A percentile compares a stretch with the other conserved stretches of the same genome.
These are phyloP conservation scores for Microtus ochrogaster DNA, from an alignment of 2,113 vertebrate genomes.

Conservation along the genomic window DNA sequence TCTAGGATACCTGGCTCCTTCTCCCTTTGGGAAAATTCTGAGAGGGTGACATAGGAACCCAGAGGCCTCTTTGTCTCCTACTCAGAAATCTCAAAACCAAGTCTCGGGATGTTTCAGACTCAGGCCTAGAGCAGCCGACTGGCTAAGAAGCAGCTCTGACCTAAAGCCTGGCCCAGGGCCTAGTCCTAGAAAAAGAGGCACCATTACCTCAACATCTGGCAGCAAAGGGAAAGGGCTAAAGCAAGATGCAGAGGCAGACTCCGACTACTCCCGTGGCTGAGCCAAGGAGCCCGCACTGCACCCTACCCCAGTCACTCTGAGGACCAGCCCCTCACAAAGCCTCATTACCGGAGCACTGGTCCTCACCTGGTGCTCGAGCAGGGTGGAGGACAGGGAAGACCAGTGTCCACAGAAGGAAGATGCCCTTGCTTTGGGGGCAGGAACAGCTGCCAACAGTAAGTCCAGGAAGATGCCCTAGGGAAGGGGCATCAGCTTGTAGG, in stretches of 20 bases:
- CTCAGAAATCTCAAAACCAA: conserved; percentile 56
- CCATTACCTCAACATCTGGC: not conserved
- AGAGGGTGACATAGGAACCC: not conserved
- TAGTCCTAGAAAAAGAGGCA: conserved; percentile 38
- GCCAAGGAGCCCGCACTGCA: not conserved
- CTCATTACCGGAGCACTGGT: not conserved
- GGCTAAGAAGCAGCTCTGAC: conserved; percentile 18
- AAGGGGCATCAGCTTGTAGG: conserved; percentile 41
- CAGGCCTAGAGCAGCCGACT: conserved; percentile 32
- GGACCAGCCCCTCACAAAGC: not conserved
- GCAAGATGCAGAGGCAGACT: conserved; percentile 27
- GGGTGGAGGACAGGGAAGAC: not conserved
- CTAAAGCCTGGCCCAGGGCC: not conserved
- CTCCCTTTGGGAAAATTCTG: conserved; percentile 23
- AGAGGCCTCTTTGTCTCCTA: not conserved
- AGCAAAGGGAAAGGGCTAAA: conserved; percentile 52
- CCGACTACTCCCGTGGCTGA: not conserved
- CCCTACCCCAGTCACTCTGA: not conserved
- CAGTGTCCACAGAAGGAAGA: conserved; percentile 30
- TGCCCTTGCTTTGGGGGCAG: conserved; percentile 22
- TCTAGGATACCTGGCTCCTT: conserved; percentile 11
- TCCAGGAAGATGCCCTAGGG: not conserved
- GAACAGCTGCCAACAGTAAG: conserved; percentile 50
- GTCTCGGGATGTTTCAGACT: conserved; percentile 10
- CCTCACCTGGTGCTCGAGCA: not conserved